A percentile compares a stretch with the other conserved stretches of the same genome.
Evolutionary conservation across 2,113 vertebrate genomes (phyloP).

Genomic region (Anser brachyrhynchus): DNA sequence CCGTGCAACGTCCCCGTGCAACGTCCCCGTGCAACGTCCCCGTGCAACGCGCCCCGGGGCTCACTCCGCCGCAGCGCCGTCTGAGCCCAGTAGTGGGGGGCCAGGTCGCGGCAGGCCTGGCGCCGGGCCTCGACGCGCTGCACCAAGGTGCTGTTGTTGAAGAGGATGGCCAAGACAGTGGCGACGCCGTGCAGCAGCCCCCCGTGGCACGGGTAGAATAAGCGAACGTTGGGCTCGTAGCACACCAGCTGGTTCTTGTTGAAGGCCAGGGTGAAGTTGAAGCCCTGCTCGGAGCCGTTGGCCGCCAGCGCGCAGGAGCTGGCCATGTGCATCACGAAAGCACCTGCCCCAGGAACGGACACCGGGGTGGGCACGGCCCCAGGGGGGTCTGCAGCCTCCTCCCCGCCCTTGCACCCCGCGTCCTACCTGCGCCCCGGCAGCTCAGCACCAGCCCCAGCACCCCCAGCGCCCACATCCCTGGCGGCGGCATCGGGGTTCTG

Average conservation of each 20-base stretch:
- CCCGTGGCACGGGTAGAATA: not conserved
- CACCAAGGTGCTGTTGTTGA: fast-evolving
- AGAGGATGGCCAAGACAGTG: fast-evolving
- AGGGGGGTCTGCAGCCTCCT: too few relatives aligned
- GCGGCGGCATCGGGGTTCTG: not conserved
- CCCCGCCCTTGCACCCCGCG: not conserved
- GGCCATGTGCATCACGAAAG: constrained; percentile 64
- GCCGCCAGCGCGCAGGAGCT: constrained; percentile 47
- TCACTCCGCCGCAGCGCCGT: constrained; percentile 48
- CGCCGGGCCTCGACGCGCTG: not conserved
- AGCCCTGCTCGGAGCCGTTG: not conserved
- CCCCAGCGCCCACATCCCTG: not conserved
- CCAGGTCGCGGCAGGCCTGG: not conserved
- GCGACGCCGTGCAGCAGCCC: not conserved
- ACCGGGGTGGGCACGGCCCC: not conserved
- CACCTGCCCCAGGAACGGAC: not conserved
- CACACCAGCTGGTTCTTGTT: constrained; percentile 66
- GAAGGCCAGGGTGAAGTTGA: constrained; percentile 44
- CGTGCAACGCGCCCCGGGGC: not conserved
- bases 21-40: not conserved
- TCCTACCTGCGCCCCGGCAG: not conserved
- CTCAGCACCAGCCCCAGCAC: not conserved
- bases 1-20: not conserved
- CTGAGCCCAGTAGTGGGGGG: not conserved
- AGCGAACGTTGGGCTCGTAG: not conserved